Evolutionary conservation across 2,888 invertebrate genomes (phyloP), one percentile per base, ranked within the genome.

Genomic region (Esperia sulphurella): DNA sequence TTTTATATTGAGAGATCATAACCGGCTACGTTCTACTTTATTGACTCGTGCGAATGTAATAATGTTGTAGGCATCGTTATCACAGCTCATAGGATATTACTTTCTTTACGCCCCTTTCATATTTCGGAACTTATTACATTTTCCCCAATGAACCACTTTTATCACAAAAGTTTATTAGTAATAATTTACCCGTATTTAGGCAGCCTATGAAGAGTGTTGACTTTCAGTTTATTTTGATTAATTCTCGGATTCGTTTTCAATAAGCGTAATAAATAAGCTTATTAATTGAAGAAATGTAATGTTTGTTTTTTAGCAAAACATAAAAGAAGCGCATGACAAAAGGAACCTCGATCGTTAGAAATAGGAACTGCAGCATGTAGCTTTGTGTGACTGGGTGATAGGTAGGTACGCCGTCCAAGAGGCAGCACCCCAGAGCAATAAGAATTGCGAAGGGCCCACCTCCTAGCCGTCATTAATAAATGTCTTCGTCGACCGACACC

Each of bases 41-140:
- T 72, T 63, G 59, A 59, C 62, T 61, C 61, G 57, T 65, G 62
- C 61, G 60, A 63, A 65, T 68, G 57, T 64, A 65, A 67, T 71
- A 65, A 45, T 61, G 64, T 61, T 59, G 52, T 60, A 63, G 56
- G 52, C 51, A 53, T 51, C 52, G 53, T 54, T 51, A 54, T 51
- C 47, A 45, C 38, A 41, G 45, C 54, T 52, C 57, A 53, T 51
- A 53, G 48, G 31, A 54, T 57, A 57, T 63, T 59, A 60, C 49
- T 53, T 53, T 49, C 56, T 57, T 55, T 54, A 48, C 52, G 55
- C 44, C 50, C 51, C 52, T 52, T 53, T 53, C 49, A 58, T 56
- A 59, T 61, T 56, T 51, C 51, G 41, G 31, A 45, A 47, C 50
- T 51, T 59, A 56, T 55, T 52, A 49, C 51, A 30, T 49, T 53